Percentiles rank a stretch among this genome's conserved stretches.
Conservation (phyloP, 2,888 invertebrate species). For the Pycnomerus fuliginosus region DNA sequence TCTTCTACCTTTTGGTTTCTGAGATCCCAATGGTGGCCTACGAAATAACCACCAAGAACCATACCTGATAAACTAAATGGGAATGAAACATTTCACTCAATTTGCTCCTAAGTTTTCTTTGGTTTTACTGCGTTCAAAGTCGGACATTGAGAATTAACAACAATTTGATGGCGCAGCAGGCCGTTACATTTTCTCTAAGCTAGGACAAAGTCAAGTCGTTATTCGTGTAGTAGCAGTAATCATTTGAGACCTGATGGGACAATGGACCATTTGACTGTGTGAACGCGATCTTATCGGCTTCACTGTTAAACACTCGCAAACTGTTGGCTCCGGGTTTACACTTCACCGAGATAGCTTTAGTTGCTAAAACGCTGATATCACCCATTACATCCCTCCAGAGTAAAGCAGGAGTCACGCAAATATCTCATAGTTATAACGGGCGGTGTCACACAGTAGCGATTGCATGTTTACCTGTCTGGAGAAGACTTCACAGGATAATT, state of each 20-base stretch:
- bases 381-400: constrained; percentile 31
- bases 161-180: too few relatives aligned
- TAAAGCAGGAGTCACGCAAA: constrained; percentile 29
- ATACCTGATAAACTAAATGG: too few relatives aligned
- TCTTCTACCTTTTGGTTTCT: too few relatives aligned
- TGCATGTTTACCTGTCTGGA: constrained; percentile 26
- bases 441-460: constrained; percentile 20
- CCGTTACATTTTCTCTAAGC: constrained; percentile 10
- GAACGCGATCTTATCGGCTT: constrained; percentile 44
- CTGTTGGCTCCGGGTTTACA: constrained; percentile 45
- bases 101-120: too few relatives aligned
- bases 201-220: too few relatives aligned
- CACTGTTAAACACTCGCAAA: constrained; percentile 44
- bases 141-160: too few relatives aligned
- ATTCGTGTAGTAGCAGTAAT: too few relatives aligned
- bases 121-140: too few relatives aligned
- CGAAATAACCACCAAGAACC: too few relatives aligned
- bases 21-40: too few relatives aligned
- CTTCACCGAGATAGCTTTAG: constrained; percentile 41
- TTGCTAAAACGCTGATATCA: constrained; percentile 42
- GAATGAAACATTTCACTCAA: too few relatives aligned
- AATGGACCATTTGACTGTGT: constrained; percentile 41
- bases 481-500: constrained; percentile 21
- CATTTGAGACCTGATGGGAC: too few relatives aligned
- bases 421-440: constrained; percentile 29